Evolutionary conservation across 30 jellyfish, hydroid and myxozoan species (phyloP).

Genomic region (Hydra vulgaris): DNA sequence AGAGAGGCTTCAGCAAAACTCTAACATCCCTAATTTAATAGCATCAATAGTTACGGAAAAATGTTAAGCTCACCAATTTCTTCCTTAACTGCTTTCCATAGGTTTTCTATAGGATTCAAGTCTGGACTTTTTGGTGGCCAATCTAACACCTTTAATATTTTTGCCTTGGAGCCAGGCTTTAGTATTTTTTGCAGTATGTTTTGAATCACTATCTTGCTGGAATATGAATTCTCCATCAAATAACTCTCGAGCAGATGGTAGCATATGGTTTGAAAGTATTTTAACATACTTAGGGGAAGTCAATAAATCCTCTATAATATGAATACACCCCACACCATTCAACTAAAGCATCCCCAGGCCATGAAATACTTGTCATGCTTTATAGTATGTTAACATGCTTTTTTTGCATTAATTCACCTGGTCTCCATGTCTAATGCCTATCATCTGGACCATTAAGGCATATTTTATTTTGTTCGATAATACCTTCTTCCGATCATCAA

Average conservation of each 20-base stretch:
- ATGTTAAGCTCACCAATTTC: background rate
- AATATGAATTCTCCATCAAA: background rate
- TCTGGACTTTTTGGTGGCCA: background rate
- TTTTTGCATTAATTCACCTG: background rate
- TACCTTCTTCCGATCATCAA: background rate
- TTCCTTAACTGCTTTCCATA: slow-evolving; percentile 2
- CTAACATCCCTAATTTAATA: too few species aligned
- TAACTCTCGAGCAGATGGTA: background rate
- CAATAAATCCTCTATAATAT: background rate
- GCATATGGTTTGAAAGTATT: background rate
- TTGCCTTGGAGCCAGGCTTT: background rate
- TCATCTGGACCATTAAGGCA: background rate
- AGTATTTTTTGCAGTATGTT: background rate
- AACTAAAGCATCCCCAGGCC: background rate
- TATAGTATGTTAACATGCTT: background rate
- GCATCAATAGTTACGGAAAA: background rate
- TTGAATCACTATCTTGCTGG: background rate
- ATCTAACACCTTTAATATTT: background rate
- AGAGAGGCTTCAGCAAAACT: too few species aligned
- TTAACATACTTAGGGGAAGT: background rate
- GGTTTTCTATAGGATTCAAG: background rate
- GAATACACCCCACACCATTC: background rate
- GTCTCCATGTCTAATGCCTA: background rate
- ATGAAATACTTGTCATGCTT: background rate
- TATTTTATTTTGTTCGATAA: background rate